Percentiles rank a stretch among this genome's conserved stretches.
These are phyloP conservation scores for Neoarius graeffei DNA, from an alignment of 2,113 vertebrate genomes.

Conservation along the genomic window DNA sequence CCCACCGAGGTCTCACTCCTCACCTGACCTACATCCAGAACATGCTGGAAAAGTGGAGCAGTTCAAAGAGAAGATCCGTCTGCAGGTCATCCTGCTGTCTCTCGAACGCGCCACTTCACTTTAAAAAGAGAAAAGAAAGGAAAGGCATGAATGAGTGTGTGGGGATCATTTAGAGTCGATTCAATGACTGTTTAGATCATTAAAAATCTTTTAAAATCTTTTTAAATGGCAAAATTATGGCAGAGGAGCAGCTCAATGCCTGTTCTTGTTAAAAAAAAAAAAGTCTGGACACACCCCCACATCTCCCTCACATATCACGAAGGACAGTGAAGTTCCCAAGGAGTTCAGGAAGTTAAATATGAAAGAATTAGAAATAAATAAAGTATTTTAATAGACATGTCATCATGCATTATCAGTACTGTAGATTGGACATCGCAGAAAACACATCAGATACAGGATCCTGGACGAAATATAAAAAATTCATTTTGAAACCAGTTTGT, in stretches of 20 bases:
- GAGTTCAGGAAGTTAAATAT: not conserved
- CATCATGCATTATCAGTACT: not conserved
- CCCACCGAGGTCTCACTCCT: conserved; percentile 15
- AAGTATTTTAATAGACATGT: not conserved
- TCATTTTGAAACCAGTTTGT: too few relatives aligned
- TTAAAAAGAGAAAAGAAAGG: not conserved
- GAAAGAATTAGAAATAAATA: not conserved
- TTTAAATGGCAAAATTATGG: not conserved
- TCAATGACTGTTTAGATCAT: not conserved
- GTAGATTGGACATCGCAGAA: not conserved
- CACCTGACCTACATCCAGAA: conserved; percentile 51
- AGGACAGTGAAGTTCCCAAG: not conserved
- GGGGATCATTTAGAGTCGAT: not conserved
- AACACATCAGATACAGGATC: not conserved
- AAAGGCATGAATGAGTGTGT: not conserved
- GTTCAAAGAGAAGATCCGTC: conserved; percentile 49
- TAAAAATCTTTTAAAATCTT: not conserved
- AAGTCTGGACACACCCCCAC: not conserved
- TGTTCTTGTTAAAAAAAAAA: too few relatives aligned
- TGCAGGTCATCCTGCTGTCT: conserved; percentile 35
- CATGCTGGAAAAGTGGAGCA: conserved; percentile 33
- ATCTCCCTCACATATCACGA: not conserved
- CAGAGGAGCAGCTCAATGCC: not conserved
- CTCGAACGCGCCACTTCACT: not conserved
- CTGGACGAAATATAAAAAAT: not conserved